Conservation (phyloP, 2,888 invertebrate species). For the Noctua janthina region DNA sequence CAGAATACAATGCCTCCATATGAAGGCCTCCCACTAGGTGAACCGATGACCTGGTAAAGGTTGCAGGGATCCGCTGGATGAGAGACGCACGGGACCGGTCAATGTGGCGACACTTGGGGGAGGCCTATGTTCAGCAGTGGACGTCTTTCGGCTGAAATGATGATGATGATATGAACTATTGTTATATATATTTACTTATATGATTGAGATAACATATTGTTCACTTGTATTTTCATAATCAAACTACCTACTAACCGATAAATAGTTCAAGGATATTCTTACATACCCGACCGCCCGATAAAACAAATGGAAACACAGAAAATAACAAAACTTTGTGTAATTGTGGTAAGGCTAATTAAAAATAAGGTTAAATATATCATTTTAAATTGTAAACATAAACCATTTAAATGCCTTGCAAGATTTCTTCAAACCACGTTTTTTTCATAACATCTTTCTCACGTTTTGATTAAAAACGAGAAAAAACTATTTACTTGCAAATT, state of each 20-base stretch:
- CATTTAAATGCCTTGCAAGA: slow-evolving; percentile 11
- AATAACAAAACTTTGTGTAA: slow-evolving; percentile 9
- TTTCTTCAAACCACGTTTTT: slow-evolving; percentile 35
- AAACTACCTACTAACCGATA: slow-evolving; percentile 30
- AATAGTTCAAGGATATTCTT: slow-evolving; percentile 53
- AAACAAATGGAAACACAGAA: slow-evolving; percentile 14
- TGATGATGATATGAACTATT: too few species aligned
- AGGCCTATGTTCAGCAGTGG: too few species aligned
- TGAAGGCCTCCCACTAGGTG: too few species aligned
- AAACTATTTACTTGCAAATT: slow-evolving; percentile 68
- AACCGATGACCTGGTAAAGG: too few species aligned
- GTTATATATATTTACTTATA: too few species aligned
- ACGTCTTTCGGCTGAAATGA: too few species aligned
- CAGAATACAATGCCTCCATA: slow-evolving; percentile 6
- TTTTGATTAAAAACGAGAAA: slow-evolving; percentile 58
- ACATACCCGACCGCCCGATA: slow-evolving; percentile 14
- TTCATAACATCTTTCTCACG: slow-evolving; percentile 39
- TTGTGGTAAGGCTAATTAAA: slow-evolving; percentile 22
- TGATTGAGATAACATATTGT: slow-evolving; percentile 25
- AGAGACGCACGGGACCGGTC: too few species aligned
- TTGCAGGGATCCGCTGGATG: too few species aligned
- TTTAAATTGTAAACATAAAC: slow-evolving; percentile 18
- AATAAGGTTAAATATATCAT: slow-evolving; percentile 18
- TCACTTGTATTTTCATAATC: slow-evolving; percentile 28
- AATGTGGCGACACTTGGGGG: too few species aligned